Conservation (phyloP, 2,113 vertebrate species). For the Conger conger region DNA sequence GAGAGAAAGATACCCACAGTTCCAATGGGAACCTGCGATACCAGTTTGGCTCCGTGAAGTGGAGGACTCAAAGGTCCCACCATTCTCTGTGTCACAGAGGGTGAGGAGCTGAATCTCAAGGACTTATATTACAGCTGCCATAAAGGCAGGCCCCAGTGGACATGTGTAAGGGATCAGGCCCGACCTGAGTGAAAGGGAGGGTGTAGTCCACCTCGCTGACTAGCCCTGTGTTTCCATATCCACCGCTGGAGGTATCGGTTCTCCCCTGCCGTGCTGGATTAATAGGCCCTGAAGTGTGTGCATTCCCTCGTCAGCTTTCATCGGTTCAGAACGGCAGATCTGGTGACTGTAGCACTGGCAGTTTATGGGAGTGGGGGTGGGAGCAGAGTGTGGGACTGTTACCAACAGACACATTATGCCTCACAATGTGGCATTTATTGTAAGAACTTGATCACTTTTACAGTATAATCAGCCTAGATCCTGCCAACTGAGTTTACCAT, state of each 20-base stretch:
- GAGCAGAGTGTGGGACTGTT: neutral
- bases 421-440: neutral
- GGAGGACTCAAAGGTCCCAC: slow-evolving; percentile 21
- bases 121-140: slow-evolving; percentile 47
- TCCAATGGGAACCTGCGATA: slow-evolving; percentile 44
- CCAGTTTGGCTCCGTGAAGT: slow-evolving; percentile 8
- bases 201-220: slow-evolving; percentile 13
- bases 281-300: slow-evolving; percentile 23
- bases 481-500: neutral
- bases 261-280: slow-evolving; percentile 11
- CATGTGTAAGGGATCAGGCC: slow-evolving; percentile 18
- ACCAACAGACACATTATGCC: neutral
- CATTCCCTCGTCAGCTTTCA: slow-evolving; percentile 3
- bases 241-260: slow-evolving; percentile 20
- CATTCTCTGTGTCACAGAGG: slow-evolving; percentile 30
- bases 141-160: slow-evolving; percentile 33
- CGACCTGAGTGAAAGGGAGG: neutral
- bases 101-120: slow-evolving; percentile 22
- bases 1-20: slow-evolving; percentile 23
- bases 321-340: slow-evolving; percentile 14
- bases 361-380: neutral
- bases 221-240: neutral
- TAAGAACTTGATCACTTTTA: neutral
- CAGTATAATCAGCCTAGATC: neutral
- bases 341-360: neutral